These are phyloP conservation scores for Heliconius charithonia DNA, from an alignment of 2,888 invertebrate species.

Conservation along the genomic window DNA sequence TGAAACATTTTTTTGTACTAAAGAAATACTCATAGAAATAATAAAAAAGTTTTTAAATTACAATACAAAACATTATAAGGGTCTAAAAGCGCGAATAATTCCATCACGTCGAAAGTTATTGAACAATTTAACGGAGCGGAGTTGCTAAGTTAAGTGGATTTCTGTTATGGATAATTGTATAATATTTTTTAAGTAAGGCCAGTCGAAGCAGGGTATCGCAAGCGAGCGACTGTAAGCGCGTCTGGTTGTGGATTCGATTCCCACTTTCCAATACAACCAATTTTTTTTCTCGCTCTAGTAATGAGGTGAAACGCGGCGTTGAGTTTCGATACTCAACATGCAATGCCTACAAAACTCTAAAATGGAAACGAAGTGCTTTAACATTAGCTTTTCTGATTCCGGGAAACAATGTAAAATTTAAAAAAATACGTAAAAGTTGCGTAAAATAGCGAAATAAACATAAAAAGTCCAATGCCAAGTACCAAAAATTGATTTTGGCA, in stretches of 20 bases:
- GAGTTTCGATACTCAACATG: not conserved
- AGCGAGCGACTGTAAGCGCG: not conserved
- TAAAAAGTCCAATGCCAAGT: too few relatives aligned
- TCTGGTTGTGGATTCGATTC: not conserved
- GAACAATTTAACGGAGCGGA: constrained; percentile 21
- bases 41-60: constrained; percentile 7
- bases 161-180: constrained; percentile 8
- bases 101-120: constrained; percentile 27
- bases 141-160: constrained; percentile 14
- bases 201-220: not conserved
- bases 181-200: not conserved
- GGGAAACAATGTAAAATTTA: too few relatives aligned
- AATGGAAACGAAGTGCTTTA: not conserved
- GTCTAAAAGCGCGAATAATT: constrained; percentile 26
- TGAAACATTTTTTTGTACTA: not conserved
- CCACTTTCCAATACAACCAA: not conserved
- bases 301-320: not conserved
- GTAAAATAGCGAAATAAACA: too few relatives aligned
- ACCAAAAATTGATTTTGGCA: too few relatives aligned
- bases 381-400: not conserved
- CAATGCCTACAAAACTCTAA: not conserved
- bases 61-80: constrained; percentile 6
- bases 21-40: not conserved
- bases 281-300: not conserved
- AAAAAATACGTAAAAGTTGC: too few relatives aligned